These are phyloP conservation scores for Thunnus thynnus DNA, from an alignment of 2,113 vertebrate species.

Conservation along the genomic window DNA sequence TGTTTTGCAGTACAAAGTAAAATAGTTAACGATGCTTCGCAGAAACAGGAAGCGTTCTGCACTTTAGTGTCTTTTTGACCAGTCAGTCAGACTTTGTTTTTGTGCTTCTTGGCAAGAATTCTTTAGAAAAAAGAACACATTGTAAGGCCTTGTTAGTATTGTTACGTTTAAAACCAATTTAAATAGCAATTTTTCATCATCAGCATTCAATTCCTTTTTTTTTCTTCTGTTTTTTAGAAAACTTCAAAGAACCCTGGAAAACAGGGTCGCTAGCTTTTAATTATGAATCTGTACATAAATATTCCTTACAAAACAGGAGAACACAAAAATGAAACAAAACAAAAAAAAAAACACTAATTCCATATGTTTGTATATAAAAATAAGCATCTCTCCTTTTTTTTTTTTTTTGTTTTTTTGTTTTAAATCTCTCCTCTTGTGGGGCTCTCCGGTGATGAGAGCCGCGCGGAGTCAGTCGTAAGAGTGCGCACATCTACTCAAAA, in stretches of 20 bases:
- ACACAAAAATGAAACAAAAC: slow-evolving; percentile 72
- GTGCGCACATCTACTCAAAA: slow-evolving; percentile 81
- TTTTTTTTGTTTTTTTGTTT: not conserved
- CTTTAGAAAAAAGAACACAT: slow-evolving; percentile 76
- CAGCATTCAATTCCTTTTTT: slow-evolving; percentile 71
- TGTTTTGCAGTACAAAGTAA: slow-evolving; percentile 17
- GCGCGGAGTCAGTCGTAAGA: slow-evolving; percentile 63
- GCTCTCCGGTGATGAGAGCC: slow-evolving; percentile 30
- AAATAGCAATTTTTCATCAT: slow-evolving; percentile 62
- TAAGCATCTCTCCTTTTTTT: slow-evolving; percentile 79
- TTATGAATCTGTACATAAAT: slow-evolving; percentile 86
- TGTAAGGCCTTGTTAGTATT: slow-evolving; percentile 80
- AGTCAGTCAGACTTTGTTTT: slow-evolving; percentile 65
- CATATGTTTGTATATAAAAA: slow-evolving; percentile 85
- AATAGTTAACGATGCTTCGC: slow-evolving; percentile 13
- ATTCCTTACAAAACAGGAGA: slow-evolving; percentile 85
- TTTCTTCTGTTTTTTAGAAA: slow-evolving; percentile 77
- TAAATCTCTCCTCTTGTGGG: slow-evolving; percentile 29
- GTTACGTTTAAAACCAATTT: slow-evolving; percentile 80
- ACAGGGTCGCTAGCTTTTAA: slow-evolving; percentile 77
- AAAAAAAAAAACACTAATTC: slow-evolving; percentile 59
- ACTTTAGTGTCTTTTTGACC: slow-evolving; percentile 69
- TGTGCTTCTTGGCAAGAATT: slow-evolving; percentile 79
- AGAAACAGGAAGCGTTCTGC: slow-evolving; percentile 34
- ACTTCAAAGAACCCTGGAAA: slow-evolving; percentile 83